Evolutionary conservation across 2,888 invertebrate species (phyloP), one percentile per base, ranked within the genome.

Genomic region (Machimus atricapillus): DNA sequence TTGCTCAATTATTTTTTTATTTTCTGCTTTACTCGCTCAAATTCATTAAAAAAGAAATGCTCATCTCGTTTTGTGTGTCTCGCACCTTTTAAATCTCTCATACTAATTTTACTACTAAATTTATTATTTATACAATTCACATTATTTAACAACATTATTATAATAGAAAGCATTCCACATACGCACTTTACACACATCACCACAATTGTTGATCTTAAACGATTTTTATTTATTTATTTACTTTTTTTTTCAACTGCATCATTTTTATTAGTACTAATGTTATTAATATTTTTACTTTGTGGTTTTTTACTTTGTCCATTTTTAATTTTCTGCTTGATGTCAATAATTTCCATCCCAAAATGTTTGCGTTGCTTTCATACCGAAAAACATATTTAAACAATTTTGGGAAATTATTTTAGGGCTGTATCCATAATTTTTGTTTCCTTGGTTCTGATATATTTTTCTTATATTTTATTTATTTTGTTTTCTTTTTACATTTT

Each of bases 61-160:
- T 66, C 66, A 8, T 66, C 66, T 66, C 19, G 12, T 66, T 66
- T 46, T 46, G 4, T 27, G 66, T 66, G 8, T 66, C 19, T 66
- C 27, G 27, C 27, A 27, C 27, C 27, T 34, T 76, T 34, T 76
- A 37, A 27, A 37, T 27, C 76, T 76, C 27, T 81, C 81, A 81
- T 19, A 23, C 46, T 78, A 78, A 43, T 16, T 78, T 23, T 78
- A 78, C 40, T 78, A 43, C 40, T 46, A 37, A 46, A 46, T 56
- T 81, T n/a, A 56, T 56, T 56, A 14, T 81, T 82, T 82, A 66
- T 82, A 82, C 82, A 82, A 66, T 40, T 82, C 66, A 66, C 82
- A 58, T 82, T 82, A 82, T 82, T 82, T 82, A 82, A 82, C 82
- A 82, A 82, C 82, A 58, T 37, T 82, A 82, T 81, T 81, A n/a